Evolutionary conservation across 2,113 vertebrate species (phyloP), one percentile per base, ranked within the genome.

Genomic region (Gallinago jamesoni): DNA sequence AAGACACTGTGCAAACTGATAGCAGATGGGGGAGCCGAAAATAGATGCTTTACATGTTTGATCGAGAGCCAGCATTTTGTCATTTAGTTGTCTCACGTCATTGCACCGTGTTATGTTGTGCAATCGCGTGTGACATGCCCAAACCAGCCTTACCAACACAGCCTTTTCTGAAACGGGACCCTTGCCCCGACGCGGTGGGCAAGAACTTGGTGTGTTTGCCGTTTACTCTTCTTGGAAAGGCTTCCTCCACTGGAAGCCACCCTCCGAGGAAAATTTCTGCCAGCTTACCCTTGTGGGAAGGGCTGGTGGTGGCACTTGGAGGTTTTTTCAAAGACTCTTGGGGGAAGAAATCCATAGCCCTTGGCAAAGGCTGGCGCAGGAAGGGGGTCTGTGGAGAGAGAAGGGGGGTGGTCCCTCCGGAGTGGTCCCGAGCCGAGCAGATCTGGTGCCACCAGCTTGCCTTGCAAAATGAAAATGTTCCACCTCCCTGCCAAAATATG

Each of bases 51-150:
- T 85, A 89, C 77, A 76, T 91, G 86, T 75, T 94, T 96, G 96
- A 90, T 52, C 57, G 73, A 56, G 73, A 91, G 92, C 95, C 96
- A 97, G 89, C 22, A 89, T 97, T 93, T 97, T 96, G 95, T 93
- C 85, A 73, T 96, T 95, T 92, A 47, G 86, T 91, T 91, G 80
- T 84, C 77, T 83, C 89, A 92, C 31, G 66, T 92, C 68, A 92
- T 66, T 91, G 48, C 80, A n/a, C 77, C 50, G 66, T 1, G 14
- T 89, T 96, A 62, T 55, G 77, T 66, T 69, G 69, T 87, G 80
- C 86, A 93, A 80, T 60, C 17, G 6, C 7, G 3, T 74, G 50
- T 86, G 79, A 90, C 78, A 88, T 25, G 45, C 62, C 10, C 50
- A 88, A 90, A 90, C 73, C 92, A 93, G 66, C 48, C 53, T 87